Conservation (phyloP, 2,113 vertebrate genomes). For the Arizona elegans region DNA sequence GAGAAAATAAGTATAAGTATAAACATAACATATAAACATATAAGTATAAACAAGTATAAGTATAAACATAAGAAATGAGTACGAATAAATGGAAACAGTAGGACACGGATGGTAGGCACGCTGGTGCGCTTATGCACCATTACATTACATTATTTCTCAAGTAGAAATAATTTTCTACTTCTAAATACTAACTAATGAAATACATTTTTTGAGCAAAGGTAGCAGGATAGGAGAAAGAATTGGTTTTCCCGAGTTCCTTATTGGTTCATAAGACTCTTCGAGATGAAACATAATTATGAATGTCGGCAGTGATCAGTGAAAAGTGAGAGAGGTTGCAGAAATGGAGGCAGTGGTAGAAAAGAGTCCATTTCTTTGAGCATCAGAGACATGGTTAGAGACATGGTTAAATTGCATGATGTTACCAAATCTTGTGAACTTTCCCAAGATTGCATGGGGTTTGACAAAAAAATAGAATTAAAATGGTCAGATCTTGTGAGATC, state of each 20-base stretch:
- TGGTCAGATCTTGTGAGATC: neutral
- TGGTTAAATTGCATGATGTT: neutral
- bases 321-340: neutral
- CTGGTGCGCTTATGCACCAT: no score
- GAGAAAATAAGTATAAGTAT: no score
- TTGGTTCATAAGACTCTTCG: no score
- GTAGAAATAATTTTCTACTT: neutral
- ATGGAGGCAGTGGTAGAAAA: neutral
- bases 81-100: no score
- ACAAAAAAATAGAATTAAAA: neutral
- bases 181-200: neutral
- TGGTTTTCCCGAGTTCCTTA: neutral
- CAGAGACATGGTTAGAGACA: neutral
- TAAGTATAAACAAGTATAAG: no score
- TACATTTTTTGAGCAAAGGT: neutral
- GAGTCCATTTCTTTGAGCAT: neutral
- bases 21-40: no score
- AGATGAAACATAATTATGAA: neutral
- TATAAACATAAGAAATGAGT: no score
- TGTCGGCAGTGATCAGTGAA: neutral
- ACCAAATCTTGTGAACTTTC: neutral
- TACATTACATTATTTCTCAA: no score
- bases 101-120: no score
- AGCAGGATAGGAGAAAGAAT: neutral
- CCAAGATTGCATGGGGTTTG: neutral